Evolutionary conservation across 1,140 invertebrate genomes (phyloP), one percentile per base, ranked within the genome.

Genomic region (Venustaconcha ellipsiformis): DNA sequence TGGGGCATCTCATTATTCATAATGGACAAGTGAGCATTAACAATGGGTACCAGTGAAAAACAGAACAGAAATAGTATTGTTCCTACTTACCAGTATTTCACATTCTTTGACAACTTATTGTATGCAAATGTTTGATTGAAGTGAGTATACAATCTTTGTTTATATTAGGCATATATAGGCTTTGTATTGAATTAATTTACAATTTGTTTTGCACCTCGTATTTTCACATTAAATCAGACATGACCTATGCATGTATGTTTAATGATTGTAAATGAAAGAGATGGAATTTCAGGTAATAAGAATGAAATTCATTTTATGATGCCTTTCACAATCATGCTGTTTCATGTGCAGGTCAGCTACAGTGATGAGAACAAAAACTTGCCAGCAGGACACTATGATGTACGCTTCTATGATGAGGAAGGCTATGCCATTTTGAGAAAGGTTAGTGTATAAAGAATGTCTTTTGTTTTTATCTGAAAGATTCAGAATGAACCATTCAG

Each of bases 401-500:
- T 98, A n/a, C 93, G 94, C 78, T 90, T 99, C 4, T 96, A 94
- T 85, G 95, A 97, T 86, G 96, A 98, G 91, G 96, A 98, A 87
- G 95, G 95, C 76, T 97, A 95, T 89, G 93, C 95, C 20, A 93
- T 93, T 60, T 91, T 97, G 8, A 90, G 89, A 82, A 91, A 91
- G 86, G 90, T 88, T 76, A 74, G 68, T 68, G 20, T 23, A 55
- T 64, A 15, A n/a, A 56, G 6, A 48, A 48, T 8, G 6, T 48
- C 37, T 8, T 48, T 48, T 48, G 6, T 48, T 6, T 11, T 8
- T 48, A 48, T 48, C 37, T 48, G 0, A 48, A 48, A 48, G 37
- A 11, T 48, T 48, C 11, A 11, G 6, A 48, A 48, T 48, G 6
- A 11, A 48, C 37, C 37, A 8, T 48, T 48, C 37, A 48, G 6